Conservation (phyloP, 2,113 vertebrate species). For the Thalassarche chlororhynchos region DNA sequence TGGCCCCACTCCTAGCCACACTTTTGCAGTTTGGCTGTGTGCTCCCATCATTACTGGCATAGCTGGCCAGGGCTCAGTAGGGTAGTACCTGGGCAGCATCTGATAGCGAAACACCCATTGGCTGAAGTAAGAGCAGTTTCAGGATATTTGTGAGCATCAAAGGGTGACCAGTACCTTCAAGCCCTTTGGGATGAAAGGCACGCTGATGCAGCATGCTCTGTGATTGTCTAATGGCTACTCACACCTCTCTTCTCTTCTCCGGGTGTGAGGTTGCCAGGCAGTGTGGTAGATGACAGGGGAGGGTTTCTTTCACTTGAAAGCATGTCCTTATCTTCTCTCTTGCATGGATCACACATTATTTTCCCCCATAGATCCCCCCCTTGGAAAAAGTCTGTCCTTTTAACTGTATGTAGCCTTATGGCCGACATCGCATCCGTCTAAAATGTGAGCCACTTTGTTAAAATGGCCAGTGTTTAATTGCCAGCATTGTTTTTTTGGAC, state of each 20-base stretch:
- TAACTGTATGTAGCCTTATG: neutral
- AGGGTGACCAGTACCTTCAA: neutral
- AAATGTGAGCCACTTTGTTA: neutral
- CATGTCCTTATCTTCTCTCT: neutral
- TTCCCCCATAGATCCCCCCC: neutral
- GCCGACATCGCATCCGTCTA: fast-evolving
- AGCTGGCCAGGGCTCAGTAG: neutral
- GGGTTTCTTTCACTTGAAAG: neutral
- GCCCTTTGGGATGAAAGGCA: neutral
- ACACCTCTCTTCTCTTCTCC: neutral
- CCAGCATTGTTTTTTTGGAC: neutral
- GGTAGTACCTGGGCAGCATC: neutral
- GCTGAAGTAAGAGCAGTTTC: neutral
- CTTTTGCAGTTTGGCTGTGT: neutral
- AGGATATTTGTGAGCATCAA: neutral
- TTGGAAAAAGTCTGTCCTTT: neutral
- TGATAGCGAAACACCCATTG: fast-evolving
- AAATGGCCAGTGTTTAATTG: neutral
- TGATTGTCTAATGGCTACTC: neutral
- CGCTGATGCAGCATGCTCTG: neutral
- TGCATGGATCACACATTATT: neutral
- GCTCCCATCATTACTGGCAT: neutral
- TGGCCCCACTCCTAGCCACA: neutral
- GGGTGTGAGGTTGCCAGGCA: neutral
- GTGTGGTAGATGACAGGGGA: neutral